A percentile compares a stretch with the other conserved stretches of the same genome.
Evolutionary conservation across 2,797 vertebrate genomes (phyloP).

Genomic region (Falco novaeseelandiae): DNA sequence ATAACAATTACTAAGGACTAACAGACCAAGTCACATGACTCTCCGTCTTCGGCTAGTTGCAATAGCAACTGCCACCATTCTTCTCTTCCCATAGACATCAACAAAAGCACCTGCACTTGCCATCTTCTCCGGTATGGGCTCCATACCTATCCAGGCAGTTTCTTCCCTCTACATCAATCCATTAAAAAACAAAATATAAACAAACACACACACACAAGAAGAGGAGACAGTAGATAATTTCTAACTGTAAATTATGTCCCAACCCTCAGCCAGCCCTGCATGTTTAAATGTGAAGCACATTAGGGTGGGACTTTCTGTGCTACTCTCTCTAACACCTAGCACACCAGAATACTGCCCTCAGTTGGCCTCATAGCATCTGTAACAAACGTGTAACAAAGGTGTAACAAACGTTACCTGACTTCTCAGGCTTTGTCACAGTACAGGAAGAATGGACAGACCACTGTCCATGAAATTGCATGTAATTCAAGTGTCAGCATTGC

Average conservation of each 20-base stretch:
- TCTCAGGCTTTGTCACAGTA: background rate
- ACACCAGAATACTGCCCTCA: background rate
- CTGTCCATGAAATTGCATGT: rapidly evolving
- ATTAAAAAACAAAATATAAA: background rate
- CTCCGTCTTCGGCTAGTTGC: background rate
- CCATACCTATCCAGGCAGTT: background rate
- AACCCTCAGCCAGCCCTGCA: background rate
- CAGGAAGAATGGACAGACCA: background rate
- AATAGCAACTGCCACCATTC: background rate
- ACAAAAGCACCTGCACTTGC: background rate
- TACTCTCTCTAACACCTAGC: background rate
- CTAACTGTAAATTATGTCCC: background rate
- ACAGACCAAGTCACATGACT: background rate
- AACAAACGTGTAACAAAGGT: background rate
- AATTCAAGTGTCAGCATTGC: background rate
- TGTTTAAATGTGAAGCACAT: background rate
- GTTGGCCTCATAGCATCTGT: background rate
- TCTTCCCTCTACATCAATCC: background rate
- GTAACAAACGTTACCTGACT: background rate
- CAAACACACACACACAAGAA: too few relatives aligned
- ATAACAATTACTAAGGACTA: background rate
- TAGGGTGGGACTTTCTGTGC: too few relatives aligned
- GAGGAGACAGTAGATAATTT: background rate
- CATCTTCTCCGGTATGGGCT: background rate
- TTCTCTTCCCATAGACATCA: background rate